Evolutionary conservation across 2,797 vertebrate genomes (phyloP), one percentile per base, ranked within the genome.

Genomic region (Odontamblyopus rebecca): DNA sequence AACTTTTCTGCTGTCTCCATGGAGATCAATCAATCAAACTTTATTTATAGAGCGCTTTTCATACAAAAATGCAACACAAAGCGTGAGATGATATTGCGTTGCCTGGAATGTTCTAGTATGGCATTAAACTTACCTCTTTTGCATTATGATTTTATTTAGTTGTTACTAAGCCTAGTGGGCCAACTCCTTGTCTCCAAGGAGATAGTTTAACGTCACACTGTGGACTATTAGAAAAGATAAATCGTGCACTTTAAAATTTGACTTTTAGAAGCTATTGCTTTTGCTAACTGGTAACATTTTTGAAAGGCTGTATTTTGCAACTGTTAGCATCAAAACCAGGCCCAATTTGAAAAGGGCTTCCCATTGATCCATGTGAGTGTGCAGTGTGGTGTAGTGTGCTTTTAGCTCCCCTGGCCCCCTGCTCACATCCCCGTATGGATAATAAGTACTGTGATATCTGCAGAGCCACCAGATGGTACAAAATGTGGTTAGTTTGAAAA

Each of bases 401-500:
- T 71, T 65, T 18, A 67, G 72, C 69, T 51, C 62, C 67, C 71
- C 51, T 50, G 60, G 1, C 35, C 64, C 41, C 74, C 70, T 59
- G 60, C 70, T 70, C 50, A 30, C 54, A 64, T 59, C 68, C 66
- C 78, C 75, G 69, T 60, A 68, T 57, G 68, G 71, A 78, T 64
- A 66, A 78, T 79, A 80, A 83, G 76, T 73, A 61, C 61, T 74
- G 73, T 68, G 64, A 60, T 53, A 61, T 69, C 69, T 64, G 62
- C 60, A 70, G 41, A 13, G 11, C 50, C 72, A 66, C 73, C 83
- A 85, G 79, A 78, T 83, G 82, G 79, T 72, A n/a, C 29, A 71
- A 82, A 81, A 79, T 69, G 69, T 38, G 69, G 57, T 73, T 62
- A 70, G 75, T 80, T 76, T 71, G 73, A 61, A 82, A 82, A 81